These are phyloP conservation scores for Callorhinus ursinus DNA, from an alignment of 2,113 vertebrate genomes.

Conservation along the genomic window DNA sequence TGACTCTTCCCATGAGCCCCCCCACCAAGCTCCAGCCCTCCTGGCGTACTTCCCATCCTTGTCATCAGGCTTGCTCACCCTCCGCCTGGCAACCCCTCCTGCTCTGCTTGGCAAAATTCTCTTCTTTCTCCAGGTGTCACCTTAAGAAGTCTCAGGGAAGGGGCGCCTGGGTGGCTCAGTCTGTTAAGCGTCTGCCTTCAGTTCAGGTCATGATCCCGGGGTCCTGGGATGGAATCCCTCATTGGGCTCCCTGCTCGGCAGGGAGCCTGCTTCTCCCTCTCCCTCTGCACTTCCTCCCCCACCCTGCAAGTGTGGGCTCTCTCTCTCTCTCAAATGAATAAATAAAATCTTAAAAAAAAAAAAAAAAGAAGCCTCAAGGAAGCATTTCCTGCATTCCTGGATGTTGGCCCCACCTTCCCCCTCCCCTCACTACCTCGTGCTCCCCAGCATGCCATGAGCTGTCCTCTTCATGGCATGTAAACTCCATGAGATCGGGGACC, in stretches of 20 bases:
- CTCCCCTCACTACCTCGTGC: rapidly evolving
- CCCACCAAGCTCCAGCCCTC: background rate
- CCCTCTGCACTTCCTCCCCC: no score
- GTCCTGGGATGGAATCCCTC: background rate
- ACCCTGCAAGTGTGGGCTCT: no score
- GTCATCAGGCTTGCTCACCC: background rate
- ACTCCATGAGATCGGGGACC: background rate
- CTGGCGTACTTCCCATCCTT: background rate
- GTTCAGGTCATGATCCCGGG: background rate
- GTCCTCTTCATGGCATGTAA: background rate
- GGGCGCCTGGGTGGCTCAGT: background rate
- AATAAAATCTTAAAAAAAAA: background rate
- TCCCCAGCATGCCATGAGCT: no score
- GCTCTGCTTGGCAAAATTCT: conserved; percentile 9
- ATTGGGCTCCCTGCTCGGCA: background rate
- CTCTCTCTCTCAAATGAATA: background rate
- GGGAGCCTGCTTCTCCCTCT: background rate
- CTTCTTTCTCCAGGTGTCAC: background rate
- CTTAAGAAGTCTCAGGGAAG: background rate
- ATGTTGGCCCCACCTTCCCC: background rate
- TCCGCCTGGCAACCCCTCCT: background rate
- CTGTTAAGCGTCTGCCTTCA: background rate
- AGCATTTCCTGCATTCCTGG: background rate
- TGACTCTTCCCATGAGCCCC: no score
- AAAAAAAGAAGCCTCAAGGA: background rate